Conservation (phyloP, 2,888 invertebrate genomes). For the Eupithecia dodoneata region DNA sequence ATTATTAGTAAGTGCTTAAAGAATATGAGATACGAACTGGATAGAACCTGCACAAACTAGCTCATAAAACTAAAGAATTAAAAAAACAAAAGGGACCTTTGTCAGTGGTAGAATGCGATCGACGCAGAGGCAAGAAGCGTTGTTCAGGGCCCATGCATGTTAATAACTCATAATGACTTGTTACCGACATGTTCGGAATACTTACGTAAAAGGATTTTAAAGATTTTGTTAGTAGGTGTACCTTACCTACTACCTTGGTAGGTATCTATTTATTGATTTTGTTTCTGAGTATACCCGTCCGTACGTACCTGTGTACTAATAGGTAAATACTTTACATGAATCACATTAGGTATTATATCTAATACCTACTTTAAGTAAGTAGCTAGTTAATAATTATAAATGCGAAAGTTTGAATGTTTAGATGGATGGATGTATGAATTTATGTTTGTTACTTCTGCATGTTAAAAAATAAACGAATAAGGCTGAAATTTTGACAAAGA, state of each 20-base stretch:
- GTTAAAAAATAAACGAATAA: too few species aligned
- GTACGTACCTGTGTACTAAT: too few species aligned
- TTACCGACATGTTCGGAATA: conserved; percentile 7
- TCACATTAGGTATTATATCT: too few species aligned
- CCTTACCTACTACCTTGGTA: too few species aligned
- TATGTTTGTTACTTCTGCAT: too few species aligned
- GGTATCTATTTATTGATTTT: neutral
- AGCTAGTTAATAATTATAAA: too few species aligned
- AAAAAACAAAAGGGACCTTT: conserved; percentile 13
- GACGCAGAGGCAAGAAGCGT: neutral
- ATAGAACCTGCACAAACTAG: conserved; percentile 5
- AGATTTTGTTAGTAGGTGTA: neutral
- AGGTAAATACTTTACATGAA: too few species aligned
- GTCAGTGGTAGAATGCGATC: neutral
- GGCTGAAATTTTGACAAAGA: too few species aligned
- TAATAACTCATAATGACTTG: conserved; percentile 10
- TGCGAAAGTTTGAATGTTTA: too few species aligned
- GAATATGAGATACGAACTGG: neutral
- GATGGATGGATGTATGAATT: too few species aligned
- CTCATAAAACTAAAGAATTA: conserved; percentile 19
- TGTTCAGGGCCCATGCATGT: conserved; percentile 9
- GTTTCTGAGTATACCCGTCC: too few species aligned
- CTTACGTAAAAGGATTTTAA: neutral
- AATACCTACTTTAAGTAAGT: too few species aligned
- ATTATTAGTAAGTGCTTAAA: neutral